These are phyloP conservation scores for Limnephilus rhombicus DNA, from an alignment of 2,888 invertebrate species.

Conservation along the genomic window DNA sequence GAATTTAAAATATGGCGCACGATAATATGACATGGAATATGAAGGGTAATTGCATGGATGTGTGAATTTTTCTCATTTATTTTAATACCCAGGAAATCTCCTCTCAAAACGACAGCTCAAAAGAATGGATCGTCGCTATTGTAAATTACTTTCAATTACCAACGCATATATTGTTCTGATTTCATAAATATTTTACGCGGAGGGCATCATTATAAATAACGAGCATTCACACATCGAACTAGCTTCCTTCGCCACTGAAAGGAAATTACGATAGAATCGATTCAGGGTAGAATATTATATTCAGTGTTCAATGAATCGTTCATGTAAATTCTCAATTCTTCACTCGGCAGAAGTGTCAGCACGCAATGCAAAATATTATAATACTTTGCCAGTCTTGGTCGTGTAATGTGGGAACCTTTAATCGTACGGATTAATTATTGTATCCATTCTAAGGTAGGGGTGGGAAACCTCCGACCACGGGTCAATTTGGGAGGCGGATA, in stretches of 20 bases:
- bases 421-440: constrained; percentile 15
- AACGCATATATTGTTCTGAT: constrained; percentile 29
- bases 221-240: background rate
- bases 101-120: background rate
- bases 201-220: constrained; percentile 38
- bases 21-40: no score
- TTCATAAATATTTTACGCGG: constrained; percentile 33
- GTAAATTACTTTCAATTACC: background rate
- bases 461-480: no score
- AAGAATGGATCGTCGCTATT: background rate
- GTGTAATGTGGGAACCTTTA: background rate
- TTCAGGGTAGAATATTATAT: background rate
- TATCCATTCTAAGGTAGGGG: background rate
- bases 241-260: background rate
- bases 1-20: no score
- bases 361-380: constrained; percentile 32
- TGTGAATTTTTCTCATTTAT: background rate
- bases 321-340: constrained; percentile 25
- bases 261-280: background rate
- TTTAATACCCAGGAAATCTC: background rate
- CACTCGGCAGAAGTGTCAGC: background rate
- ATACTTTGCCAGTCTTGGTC: background rate
- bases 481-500: no score
- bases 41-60: background rate
- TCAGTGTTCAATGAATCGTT: background rate